phyloP scores from a whole-genome alignment of 1,140 invertebrate species.

The Eupeodes corollae region DNA sequence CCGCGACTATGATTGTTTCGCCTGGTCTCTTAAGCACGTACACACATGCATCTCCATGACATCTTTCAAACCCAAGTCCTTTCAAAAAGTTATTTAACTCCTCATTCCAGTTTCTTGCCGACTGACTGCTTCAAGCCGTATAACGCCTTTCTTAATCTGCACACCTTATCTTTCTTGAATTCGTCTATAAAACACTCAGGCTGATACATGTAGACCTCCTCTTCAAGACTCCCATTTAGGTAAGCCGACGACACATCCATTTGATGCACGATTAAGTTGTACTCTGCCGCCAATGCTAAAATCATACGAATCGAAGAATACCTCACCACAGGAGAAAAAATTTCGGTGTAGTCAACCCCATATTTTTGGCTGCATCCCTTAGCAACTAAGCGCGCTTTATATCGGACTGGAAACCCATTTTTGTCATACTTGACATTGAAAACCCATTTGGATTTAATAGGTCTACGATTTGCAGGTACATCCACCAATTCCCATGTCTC shows the following conservation, averaged over 20 bases:
- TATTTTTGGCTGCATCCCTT: slow-evolving; percentile 20
- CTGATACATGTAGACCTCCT: slow-evolving; percentile 17
- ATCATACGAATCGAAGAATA: slow-evolving; percentile 27
- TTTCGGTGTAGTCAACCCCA: slow-evolving; percentile 32
- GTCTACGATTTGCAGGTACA: slow-evolving; percentile 16
- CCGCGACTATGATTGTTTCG: slow-evolving; percentile 2
- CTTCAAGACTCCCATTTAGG: slow-evolving; percentile 36
- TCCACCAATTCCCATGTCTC: slow-evolving; percentile 20
- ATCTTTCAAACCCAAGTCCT: slow-evolving; percentile 16
- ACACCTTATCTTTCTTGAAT: slow-evolving; percentile 1
- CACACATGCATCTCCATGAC: slow-evolving; percentile 25
- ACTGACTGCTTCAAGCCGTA: slow-evolving; percentile 10
- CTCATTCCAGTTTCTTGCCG: slow-evolving; percentile 19
- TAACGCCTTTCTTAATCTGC: slow-evolving; percentile 13
- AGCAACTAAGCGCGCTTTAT: slow-evolving; percentile 35
- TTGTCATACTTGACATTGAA: slow-evolving; percentile 26
- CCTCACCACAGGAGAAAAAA: slow-evolving; percentile 24
- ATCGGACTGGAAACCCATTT: slow-evolving; percentile 17
- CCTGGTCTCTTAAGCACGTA: slow-evolving; percentile 12
- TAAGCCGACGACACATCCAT: slow-evolving; percentile 38
- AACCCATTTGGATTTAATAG: slow-evolving; percentile 32
- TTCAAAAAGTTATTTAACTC: slow-evolving; percentile 18
- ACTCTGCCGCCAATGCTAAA: slow-evolving; percentile 17
- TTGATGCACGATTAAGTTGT: slow-evolving; percentile 21
- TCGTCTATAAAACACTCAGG: slow-evolving; percentile 3